A percentile compares a stretch with the other conserved stretches of the same genome.
phyloP scores from a whole-genome alignment of 2,113 vertebrate species.

The Pterophyllum scalare region DNA sequence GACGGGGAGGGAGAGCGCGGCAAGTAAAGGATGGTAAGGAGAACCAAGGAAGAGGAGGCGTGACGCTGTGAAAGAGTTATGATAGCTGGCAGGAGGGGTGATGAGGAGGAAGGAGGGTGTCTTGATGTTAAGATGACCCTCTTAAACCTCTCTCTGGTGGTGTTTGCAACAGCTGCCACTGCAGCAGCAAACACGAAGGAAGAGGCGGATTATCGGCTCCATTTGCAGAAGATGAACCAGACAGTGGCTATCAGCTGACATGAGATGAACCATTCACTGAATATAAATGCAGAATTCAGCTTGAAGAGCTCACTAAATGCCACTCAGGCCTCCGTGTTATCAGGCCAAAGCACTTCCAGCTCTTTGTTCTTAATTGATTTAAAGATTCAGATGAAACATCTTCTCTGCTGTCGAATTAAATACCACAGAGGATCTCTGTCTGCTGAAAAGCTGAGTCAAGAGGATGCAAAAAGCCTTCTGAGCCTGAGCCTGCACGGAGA shows the following conservation, averaged over 20 bases:
- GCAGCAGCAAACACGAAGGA: too few relatives aligned
- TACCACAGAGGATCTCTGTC: background rate
- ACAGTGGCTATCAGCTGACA: too few relatives aligned
- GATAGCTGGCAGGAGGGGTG: slow-evolving; percentile 26
- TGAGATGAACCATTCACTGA: background rate
- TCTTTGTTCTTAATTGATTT: slow-evolving; percentile 7
- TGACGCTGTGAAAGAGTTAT: too few relatives aligned
- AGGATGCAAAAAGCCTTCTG: background rate
- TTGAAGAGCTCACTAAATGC: background rate
- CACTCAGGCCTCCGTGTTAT: background rate
- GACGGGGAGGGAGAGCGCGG: too few relatives aligned
- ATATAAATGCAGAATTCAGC: background rate
- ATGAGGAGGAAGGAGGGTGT: slow-evolving; percentile 2
- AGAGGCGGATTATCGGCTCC: too few relatives aligned
- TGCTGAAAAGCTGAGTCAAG: slow-evolving; percentile 19
- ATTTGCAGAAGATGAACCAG: too few relatives aligned
- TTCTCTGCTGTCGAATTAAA: slow-evolving; percentile 12
- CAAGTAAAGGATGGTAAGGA: too few relatives aligned
- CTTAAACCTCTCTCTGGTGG: too few relatives aligned
- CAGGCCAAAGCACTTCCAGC: background rate
- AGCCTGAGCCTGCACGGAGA: background rate
- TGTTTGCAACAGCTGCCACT: too few relatives aligned
- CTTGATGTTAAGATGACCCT: too few relatives aligned
- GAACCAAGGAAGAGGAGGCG: too few relatives aligned
- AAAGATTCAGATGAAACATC: background rate